Percentiles rank a stretch among this genome's conserved stretches.
Conservation (phyloP, 2,113 vertebrate genomes). For the Cyrtonyx montezumae region DNA sequence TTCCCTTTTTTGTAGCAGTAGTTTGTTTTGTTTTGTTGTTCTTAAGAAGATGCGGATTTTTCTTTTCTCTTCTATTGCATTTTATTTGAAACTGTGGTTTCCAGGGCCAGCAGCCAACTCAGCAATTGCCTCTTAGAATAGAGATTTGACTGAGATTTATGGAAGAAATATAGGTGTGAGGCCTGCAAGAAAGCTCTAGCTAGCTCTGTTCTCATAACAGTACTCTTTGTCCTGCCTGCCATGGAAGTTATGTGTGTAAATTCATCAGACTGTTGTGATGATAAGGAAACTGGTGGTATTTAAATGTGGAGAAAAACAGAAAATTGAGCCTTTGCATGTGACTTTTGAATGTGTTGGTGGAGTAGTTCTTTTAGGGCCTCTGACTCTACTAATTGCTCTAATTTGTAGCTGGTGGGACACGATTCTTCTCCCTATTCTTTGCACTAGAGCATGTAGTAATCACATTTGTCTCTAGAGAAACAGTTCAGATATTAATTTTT, state of each 20-base stretch:
- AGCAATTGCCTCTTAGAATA: slow-evolving; percentile 27
- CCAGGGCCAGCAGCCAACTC: slow-evolving; percentile 42
- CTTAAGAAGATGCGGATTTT: slow-evolving; percentile 23
- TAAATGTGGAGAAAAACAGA: not conserved
- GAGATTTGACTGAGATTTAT: slow-evolving; percentile 40
- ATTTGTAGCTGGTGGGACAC: not conserved
- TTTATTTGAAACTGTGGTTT: slow-evolving; percentile 68
- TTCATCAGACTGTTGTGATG: not conserved
- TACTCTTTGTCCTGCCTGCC: slow-evolving; percentile 2
- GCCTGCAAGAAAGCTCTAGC: not conserved
- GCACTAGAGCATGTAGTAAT: not conserved
- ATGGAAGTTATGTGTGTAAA: not conserved
- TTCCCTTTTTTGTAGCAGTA: not conserved
- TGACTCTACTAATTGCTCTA: not conserved
- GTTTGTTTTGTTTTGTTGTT: slow-evolving; percentile 40
- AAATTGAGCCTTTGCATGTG: not conserved
- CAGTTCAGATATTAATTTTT: not conserved
- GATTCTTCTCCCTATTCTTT: not conserved
- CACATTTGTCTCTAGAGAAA: not conserved
- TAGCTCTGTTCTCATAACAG: slow-evolving; percentile 1
- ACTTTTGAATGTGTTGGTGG: not conserved
- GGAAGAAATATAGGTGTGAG: slow-evolving; percentile 53
- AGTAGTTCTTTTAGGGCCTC: not conserved
- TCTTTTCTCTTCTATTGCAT: slow-evolving; percentile 28
- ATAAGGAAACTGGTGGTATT: not conserved